Evolutionary conservation across 2,888 invertebrate genomes (phyloP).

Genomic region (Drosophila kanekoi): DNA sequence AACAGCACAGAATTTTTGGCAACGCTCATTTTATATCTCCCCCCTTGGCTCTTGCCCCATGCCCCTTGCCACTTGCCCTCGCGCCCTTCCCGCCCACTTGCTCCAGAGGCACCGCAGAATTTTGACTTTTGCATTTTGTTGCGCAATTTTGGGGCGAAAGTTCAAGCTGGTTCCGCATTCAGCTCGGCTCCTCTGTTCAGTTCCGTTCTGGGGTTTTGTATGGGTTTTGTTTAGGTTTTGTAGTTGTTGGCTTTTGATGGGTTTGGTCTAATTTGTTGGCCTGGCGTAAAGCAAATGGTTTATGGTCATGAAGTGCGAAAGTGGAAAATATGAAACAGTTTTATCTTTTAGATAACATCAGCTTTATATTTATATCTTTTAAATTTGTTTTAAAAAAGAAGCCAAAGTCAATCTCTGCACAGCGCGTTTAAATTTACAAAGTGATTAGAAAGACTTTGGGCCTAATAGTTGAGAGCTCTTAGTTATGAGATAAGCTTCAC

Average conservation of each 20-base stretch:
- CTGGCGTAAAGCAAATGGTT: slow-evolving; percentile 69
- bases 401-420: background rate
- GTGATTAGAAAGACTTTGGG: background rate
- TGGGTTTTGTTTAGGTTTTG: slow-evolving; percentile 6
- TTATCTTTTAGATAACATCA: slow-evolving; percentile 45
- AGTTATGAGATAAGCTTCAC: background rate
- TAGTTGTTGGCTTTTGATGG: slow-evolving; percentile 44
- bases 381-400: background rate
- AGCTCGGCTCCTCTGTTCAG: slow-evolving; percentile 16
- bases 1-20: slow-evolving; percentile 71
- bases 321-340: slow-evolving; percentile 76
- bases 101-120: slow-evolving; percentile 47
- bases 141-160: slow-evolving; percentile 74
- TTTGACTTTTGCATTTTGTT: slow-evolving; percentile 81
- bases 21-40: slow-evolving; percentile 73
- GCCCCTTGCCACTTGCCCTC: background rate
- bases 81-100: slow-evolving; percentile 7
- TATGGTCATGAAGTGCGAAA: slow-evolving; percentile 80
- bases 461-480: background rate
- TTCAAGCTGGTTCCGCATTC: slow-evolving; percentile 70
- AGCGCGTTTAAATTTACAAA: background rate
- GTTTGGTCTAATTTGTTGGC: slow-evolving; percentile 71
- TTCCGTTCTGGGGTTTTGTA: slow-evolving; percentile 44
- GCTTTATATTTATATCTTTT: slow-evolving; percentile 20
- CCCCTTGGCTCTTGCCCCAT: slow-evolving; percentile 39